Base-by-base conservation (phyloP, 2,113 vertebrate species). In the Dipodomys merriami region DNA sequence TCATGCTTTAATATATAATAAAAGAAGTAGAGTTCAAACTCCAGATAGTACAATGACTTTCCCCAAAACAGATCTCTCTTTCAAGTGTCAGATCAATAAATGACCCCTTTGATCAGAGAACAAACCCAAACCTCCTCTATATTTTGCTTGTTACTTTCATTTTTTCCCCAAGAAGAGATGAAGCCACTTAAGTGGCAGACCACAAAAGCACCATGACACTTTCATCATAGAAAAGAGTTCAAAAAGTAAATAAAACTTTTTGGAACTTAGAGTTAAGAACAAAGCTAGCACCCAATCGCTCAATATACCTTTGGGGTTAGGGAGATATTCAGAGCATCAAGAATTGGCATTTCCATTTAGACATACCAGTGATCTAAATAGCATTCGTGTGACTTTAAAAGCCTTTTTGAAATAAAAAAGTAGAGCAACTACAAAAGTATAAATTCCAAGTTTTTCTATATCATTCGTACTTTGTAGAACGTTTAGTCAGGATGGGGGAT, bases 101-200 rank as follows among this genome's bases (percentile, higher is more conserved):
- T 95, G 92, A 96, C 93, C 95, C 96, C 97, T 98, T 98, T 98
- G 97, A 98, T 98, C 97, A 98, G 92, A 96, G 93, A 97, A 97
- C 91, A 97, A 96, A 93, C 97, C 96, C 96, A 97, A 97, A 88
- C 64, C 94, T 94, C 93, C 96, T 97, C 96, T 97, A 77, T 96
- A 97, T 97, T 98, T 98, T 97, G 85, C 91, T 39, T 80, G 97
- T 96, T 97, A 96, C 96, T 98, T 97, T 98, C 97, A 97, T 97
- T 96, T 98, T 39, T 74, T 35, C 29, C 29, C 44, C 76, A 96
- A 96, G 79, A 97, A 96, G 95, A 93, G 96, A 95, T 97, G 89
- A 96, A 96, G 96, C 96, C 97, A 98, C 97, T 98, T 98, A 97
- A 98, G 95, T 95, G 96, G 6, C 7, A 97, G 96, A 89, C 87